These are phyloP conservation scores for Beroe ovata DNA, from an alignment of 37 sponge, comb jelly and placozoan genomes.

Conservation along the genomic window DNA sequence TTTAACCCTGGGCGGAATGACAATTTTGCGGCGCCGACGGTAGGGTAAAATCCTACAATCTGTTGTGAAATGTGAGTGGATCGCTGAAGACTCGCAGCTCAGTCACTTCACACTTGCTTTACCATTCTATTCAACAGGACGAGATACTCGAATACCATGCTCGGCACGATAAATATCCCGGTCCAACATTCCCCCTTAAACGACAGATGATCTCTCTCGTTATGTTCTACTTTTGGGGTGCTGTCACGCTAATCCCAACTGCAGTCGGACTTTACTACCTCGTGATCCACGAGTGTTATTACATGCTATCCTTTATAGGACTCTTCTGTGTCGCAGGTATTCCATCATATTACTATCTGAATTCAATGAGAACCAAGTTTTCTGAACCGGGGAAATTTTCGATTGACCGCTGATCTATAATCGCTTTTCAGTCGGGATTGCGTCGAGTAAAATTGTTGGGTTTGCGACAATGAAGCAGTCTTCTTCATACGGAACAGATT, in stretches of 20 bases:
- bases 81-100: no score
- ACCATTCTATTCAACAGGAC: no score
- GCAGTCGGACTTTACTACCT: neutral
- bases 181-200: neutral
- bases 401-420: no score
- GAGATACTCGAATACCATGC: conserved; percentile 17
- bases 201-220: conserved; percentile 1
- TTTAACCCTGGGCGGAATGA: no score
- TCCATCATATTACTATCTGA: no score
- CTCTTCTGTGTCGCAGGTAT: conserved; percentile 1
- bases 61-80: no score
- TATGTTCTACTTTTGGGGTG: conserved; percentile 24
- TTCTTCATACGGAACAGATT: neutral
- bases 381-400: no score
- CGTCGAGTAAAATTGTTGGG: neutral
- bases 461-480: neutral
- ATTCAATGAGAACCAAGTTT: no score
- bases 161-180: neutral
- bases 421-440: neutral
- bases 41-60: no score
- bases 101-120: no score
- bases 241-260: neutral
- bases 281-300: neutral
- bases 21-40: no score
- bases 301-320: neutral